Conservation (phyloP, 1,140 invertebrate genomes). For the Anastrepha ludens region DNA sequence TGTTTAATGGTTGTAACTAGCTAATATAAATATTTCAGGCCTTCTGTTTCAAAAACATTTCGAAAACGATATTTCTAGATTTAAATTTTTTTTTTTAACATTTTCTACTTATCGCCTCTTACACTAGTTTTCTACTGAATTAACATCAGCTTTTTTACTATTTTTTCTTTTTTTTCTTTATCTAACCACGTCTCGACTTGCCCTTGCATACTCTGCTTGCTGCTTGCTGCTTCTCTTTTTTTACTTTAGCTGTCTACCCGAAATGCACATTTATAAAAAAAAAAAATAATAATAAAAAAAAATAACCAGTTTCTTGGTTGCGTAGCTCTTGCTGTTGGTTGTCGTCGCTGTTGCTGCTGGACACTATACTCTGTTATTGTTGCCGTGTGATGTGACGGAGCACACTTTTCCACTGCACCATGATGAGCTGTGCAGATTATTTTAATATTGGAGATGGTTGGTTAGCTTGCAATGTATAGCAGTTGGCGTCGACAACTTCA, state of each 20-base stretch:
- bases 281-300: not conserved
- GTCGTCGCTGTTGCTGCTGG: not conserved
- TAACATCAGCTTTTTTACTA: not conserved
- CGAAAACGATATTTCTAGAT: too few species aligned
- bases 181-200: not conserved
- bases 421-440: not conserved
- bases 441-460: conserved; percentile 20
- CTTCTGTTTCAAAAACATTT: too few species aligned
- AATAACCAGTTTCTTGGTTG: conserved; percentile 39
- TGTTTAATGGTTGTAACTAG: too few species aligned
- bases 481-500: not conserved
- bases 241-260: not conserved
- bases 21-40: too few species aligned
- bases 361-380: not conserved
- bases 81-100: too few species aligned
- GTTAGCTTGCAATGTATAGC: conserved; percentile 4
- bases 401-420: conserved; percentile 38
- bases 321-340: conserved; percentile 20
- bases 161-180: not conserved
- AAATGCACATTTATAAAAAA: conserved; percentile 14
- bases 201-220: not conserved
- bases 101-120: too few species aligned
- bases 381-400: conserved; percentile 18
- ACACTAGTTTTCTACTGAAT: too few species aligned
- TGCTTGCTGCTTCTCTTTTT: not conserved